These are phyloP conservation scores for Drosophila athabasca DNA, from an alignment of 1,140 invertebrate species.

Conservation along the genomic window DNA sequence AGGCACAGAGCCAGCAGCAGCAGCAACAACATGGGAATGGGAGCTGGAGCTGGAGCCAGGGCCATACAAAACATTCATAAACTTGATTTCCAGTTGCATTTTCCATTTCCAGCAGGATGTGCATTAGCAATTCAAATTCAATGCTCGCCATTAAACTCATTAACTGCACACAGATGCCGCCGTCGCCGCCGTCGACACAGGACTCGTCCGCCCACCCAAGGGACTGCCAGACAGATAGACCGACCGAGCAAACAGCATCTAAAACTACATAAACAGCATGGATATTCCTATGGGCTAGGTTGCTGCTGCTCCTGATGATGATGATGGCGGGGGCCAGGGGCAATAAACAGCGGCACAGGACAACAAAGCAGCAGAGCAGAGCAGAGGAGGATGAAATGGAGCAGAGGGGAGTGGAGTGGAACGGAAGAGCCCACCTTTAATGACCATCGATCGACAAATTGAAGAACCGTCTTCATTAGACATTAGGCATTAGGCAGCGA, in stretches of 20 bases:
- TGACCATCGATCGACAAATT: slow-evolving; percentile 72
- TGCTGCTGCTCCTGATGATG: too few species aligned
- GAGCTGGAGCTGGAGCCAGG: neutral
- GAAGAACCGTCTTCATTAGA: slow-evolving; percentile 76
- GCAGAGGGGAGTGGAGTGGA: neutral
- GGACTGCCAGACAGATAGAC: slow-evolving; percentile 6
- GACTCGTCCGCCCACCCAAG: slow-evolving; percentile 14
- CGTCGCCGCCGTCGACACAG: slow-evolving; percentile 1
- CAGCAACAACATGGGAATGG: slow-evolving; percentile 9
- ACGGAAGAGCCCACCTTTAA: slow-evolving; percentile 34
- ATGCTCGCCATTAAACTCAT: slow-evolving; percentile 78
- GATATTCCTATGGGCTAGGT: slow-evolving; percentile 2
- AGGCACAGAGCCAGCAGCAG: slow-evolving; percentile 2
- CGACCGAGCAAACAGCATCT: neutral
- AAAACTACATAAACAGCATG: slow-evolving; percentile 39
- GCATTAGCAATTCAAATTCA: slow-evolving; percentile 82
- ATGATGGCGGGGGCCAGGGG: neutral
- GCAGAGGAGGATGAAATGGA: neutral
- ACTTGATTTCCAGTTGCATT: slow-evolving; percentile 70
- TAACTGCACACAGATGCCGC: slow-evolving; percentile 71
- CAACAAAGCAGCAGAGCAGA: slow-evolving; percentile 8
- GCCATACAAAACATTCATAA: slow-evolving; percentile 64
- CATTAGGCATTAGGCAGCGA: slow-evolving; percentile 26
- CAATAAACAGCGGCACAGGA: neutral
- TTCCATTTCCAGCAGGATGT: slow-evolving; percentile 57